Evolutionary conservation across 1,140 invertebrate species (phyloP), one percentile per base, ranked within the genome.

Genomic region (Drosophila neocordata): DNA sequence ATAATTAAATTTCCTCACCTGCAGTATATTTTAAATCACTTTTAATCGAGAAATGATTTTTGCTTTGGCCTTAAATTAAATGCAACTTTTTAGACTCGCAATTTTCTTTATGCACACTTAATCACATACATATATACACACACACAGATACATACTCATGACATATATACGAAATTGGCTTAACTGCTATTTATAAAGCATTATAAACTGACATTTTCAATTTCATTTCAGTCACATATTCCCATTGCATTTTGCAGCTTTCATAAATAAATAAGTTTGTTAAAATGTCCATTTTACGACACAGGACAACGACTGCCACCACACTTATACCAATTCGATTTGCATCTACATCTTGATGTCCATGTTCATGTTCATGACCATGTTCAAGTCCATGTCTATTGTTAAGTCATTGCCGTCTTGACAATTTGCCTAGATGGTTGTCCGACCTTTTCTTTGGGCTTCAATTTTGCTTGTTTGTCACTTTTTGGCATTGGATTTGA

Each of bases 261-360:
- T 85, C 74, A 85, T 85, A 85, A 85, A 85, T 85, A 85, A 87
- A 87, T 75, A 87, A 70, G 69, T 75, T 68, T 82, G 73, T 78
- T 87, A 87, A 85, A 85, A 78, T 81, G 81, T 78, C 70, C 74
- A 68, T 58, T 65, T 53, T 73, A 44, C 60, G 15, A 35, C 48
- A 64, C 65, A 37, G 18, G 15, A 18, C 15, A 4, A 24, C 8
- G 18, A 44, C 13, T 41, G 38, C 38, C 38, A 13, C 7, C 13
- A 41, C 12, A 15, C 41, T 44, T 48, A 48, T 18, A 24, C 41
- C 41, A 48, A 13, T 48, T 48, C 22, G 20, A 62, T 22, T 41
- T 58, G 56, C 41, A 67, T 20, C 48, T 51, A 6, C n/a, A 11
- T 5, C 22, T 9, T 41, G 6, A 35, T 20, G 53, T 11, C 20